Conservation (phyloP, 2,888 invertebrate species). For the Baccha elongata region DNA sequence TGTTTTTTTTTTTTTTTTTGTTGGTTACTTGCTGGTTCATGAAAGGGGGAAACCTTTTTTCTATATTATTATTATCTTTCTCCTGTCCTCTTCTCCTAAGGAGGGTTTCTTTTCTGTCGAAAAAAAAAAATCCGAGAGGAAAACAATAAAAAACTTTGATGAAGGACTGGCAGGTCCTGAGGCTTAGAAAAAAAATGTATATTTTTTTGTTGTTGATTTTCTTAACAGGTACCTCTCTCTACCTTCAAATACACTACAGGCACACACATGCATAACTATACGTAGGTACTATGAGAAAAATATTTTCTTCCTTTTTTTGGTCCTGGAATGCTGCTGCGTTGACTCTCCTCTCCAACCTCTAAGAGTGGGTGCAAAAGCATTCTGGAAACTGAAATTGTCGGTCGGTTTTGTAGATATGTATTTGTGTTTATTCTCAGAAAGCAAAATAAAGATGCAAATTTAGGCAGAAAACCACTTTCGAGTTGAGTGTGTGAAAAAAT, state of each 20-base stretch:
- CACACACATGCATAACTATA: slow-evolving; percentile 26
- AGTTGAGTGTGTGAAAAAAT: slow-evolving; percentile 25
- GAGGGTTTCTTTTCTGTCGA: slow-evolving; percentile 61
- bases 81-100: slow-evolving; percentile 38
- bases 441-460: slow-evolving; percentile 54
- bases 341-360: background rate
- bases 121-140: slow-evolving; percentile 41
- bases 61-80: slow-evolving; percentile 25
- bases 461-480: slow-evolving; percentile 47
- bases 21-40: slow-evolving; percentile 37
- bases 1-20: slow-evolving; percentile 41
- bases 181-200: slow-evolving; percentile 58
- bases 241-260: slow-evolving; percentile 28
- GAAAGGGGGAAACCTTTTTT: slow-evolving; percentile 47
- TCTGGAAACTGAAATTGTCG: slow-evolving; percentile 41
- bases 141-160: slow-evolving; percentile 73
- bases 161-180: slow-evolving; percentile 70
- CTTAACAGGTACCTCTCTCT: slow-evolving; percentile 62
- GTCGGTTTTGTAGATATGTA: too few relatives aligned
- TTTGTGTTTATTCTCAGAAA: slow-evolving; percentile 20
- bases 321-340: slow-evolving; percentile 35
- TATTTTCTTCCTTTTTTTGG: slow-evolving; percentile 1
- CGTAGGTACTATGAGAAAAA: slow-evolving; percentile 49
- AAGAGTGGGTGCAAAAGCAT: slow-evolving; percentile 68
- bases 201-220: slow-evolving; percentile 55